Percentiles rank a stretch among this genome's conserved stretches.
These are phyloP conservation scores for Willisornis vidua DNA, from an alignment of 2,113 vertebrate species.

Conservation along the genomic window DNA sequence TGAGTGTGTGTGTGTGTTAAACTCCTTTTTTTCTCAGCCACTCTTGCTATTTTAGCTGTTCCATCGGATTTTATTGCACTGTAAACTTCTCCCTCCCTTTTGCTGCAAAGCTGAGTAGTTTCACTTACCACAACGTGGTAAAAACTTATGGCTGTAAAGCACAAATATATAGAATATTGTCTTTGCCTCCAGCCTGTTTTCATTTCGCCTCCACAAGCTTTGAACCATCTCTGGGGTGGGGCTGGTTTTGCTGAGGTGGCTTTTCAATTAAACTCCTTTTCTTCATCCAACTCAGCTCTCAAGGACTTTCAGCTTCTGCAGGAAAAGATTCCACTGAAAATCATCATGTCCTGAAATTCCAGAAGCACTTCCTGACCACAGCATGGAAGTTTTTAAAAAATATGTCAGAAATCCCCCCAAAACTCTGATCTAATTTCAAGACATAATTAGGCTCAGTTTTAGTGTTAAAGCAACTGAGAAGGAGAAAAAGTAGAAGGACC, in stretches of 20 bases:
- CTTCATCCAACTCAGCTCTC: background rate
- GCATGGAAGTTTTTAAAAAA: background rate
- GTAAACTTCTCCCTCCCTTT: background rate
- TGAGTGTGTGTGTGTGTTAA: background rate
- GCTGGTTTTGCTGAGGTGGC: background rate
- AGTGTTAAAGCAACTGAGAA: background rate
- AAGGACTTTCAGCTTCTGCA: background rate
- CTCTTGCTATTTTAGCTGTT: background rate
- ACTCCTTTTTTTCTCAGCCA: background rate
- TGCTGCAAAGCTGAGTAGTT: conserved; percentile 16
- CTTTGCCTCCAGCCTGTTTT: conserved; percentile 27
- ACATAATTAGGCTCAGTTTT: background rate
- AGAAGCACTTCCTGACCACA: background rate
- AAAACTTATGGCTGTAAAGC: background rate
- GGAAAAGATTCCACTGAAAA: background rate
- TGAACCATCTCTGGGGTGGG: background rate
- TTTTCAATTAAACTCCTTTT: conserved; percentile 27
- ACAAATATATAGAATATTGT: background rate
- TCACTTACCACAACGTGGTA: background rate
- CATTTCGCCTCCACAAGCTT: conserved; percentile 1
- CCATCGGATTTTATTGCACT: background rate
- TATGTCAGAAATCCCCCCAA: background rate
- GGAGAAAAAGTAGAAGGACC: background rate
- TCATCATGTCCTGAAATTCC: background rate
- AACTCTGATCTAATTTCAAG: background rate